Evolutionary conservation across 1,140 invertebrate species (phyloP), one percentile per base, ranked within the genome.

Genomic region (Fopius arisanus): DNA sequence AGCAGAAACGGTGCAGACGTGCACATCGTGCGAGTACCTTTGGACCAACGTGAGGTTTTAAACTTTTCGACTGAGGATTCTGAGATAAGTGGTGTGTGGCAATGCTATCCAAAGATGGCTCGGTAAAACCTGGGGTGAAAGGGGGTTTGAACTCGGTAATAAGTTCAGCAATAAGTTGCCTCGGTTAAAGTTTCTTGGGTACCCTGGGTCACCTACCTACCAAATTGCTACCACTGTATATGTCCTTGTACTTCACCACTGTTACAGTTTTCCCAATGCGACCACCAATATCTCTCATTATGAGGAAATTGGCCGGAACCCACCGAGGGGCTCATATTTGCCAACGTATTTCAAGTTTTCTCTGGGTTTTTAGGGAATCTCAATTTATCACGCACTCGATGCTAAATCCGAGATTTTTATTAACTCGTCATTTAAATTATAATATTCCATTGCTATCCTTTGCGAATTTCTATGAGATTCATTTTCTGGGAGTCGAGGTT

Each of bases 111-210:
- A 67, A 40, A 67, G 71, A 66, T 54, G 63, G 43, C n/a, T n/a
- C 54, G 14, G 54, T 59, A 59, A 59, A 59, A 59, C 54, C 54
- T 59, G 23, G 23, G n/a, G 10, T 31, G 29, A 33, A 16, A 29
- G 28, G 26, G 23, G 75, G 79, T 74, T 82, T 82, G 80, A 82
- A 81, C 81, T 82, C 81, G 65, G 79, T 82, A 82, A 81, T 82
- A 82, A 82, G 81, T 82, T 82, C 72, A 73, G 77, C 81, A 80
- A 82, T 82, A 82, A 82, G 79, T 82, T 82, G 65, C 73, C 26
- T 9, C 41, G 65, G 75, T 21, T 68, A 81, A 82, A 82, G 79
- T 82, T 82, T 81, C 73, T 68, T 75, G 72, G 59, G 71, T 76
- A 68, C 48, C 19, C 21, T 68, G 72, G 66, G 51, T 33, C 72